A percentile compares a stretch with the other conserved stretches of the same genome.
Conservation (phyloP, 2,888 invertebrate species). For the Andrena flavipes region DNA sequence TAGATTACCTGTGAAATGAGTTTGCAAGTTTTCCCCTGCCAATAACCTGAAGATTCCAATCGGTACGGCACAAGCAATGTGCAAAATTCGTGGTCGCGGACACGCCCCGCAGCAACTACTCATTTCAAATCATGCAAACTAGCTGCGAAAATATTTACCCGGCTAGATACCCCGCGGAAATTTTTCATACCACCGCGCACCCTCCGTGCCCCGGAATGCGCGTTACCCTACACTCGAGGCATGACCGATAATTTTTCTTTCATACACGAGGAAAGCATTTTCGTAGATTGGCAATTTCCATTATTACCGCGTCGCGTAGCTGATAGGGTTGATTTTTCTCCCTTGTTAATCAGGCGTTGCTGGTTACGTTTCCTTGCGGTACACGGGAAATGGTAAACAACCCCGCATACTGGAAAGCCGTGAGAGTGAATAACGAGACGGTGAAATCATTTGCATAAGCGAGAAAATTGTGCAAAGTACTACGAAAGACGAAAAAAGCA, state of each 20-base stretch:
- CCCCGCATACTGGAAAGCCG: neutral
- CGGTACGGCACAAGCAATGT: neutral
- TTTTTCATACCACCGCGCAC: conserved; percentile 7
- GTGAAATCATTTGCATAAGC: neutral
- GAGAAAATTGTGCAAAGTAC: neutral
- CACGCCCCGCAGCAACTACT: neutral
- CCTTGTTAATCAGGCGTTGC: neutral
- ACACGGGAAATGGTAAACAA: neutral
- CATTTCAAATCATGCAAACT: conserved; percentile 26
- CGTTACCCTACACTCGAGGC: conserved; percentile 2
- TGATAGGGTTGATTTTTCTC: neutral
- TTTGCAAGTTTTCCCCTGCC: neutral
- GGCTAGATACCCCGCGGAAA: conserved; percentile 16
- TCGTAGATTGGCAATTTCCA: conserved; percentile 41
- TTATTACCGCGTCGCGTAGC: conserved; percentile 12
- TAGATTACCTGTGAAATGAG: neutral
- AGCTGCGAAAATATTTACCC: conserved; percentile 39
- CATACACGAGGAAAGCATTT: conserved; percentile 32
- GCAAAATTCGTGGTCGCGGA: neutral
- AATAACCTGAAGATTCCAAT: neutral
- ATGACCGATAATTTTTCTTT: conserved; percentile 37
- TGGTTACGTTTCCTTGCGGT: neutral
- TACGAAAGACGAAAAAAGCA: neutral
- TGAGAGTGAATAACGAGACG: neutral
- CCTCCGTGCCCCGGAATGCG: neutral